Base-by-base conservation (phyloP, 2,113 vertebrate species). In the Pheucticus melanocephalus region DNA sequence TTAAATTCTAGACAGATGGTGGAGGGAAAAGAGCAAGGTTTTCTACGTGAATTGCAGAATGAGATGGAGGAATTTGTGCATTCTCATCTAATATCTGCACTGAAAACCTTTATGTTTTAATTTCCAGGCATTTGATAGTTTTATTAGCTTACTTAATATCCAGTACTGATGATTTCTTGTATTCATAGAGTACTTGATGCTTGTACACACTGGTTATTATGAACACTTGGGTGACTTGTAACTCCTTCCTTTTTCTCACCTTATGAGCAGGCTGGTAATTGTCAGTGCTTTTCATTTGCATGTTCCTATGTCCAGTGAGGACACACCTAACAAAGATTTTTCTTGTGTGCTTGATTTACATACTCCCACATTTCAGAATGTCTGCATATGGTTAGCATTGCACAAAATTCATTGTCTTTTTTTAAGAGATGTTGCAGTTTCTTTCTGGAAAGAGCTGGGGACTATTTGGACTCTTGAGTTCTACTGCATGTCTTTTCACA, bases 101-200 rank as follows among this genome's bases (percentile, higher is more conserved):
- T 81, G 82, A 70, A 93, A 90, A 77, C 50, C 23, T 63, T 19
- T 69, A 37, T 48, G 30, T 66, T 88, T 81, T 83, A 24, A 70
- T 90, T 88, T 82, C 50, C 54, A 88, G 51, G 42, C 54, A 70
- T 88, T 85, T 87, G 50, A 40, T 60, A 84, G 73, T 95, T 95
- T 61, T 17, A n/a, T 61, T 82, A 54, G 28, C 30, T 90, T 90
- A 37, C 51, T 87, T 82, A 70, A 60, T 72, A 86, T 47, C 63
- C 53, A 73, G 33, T 88, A 77, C 42, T 1, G 3, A 66, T 94
- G 51, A 24, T 65, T 84, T 70, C 25, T 57, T 63, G 37, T 77
- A 45, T 68, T 82, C 22, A 20, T 10, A 60, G 51, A 30, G 21
- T 37, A 61, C 51, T 54, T 37, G 57, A 37, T 84, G 66, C 31